Percentiles rank a stretch among this genome's conserved stretches.
Conservation (phyloP, 2,797 vertebrate genomes). For the Lacerta viridis region DNA sequence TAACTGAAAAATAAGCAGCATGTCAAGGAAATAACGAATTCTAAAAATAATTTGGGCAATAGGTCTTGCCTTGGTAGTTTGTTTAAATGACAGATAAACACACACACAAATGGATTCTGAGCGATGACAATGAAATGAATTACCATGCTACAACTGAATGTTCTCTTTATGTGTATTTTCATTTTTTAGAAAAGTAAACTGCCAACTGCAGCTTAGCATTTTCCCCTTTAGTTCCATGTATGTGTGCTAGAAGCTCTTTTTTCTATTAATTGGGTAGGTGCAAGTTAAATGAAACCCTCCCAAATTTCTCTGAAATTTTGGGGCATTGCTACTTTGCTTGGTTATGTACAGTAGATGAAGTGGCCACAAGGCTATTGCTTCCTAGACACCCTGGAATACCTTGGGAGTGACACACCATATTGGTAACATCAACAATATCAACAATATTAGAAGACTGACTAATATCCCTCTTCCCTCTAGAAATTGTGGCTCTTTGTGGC, state of each 20-base stretch:
- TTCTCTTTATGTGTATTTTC: not conserved
- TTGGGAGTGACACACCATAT: too few species aligned
- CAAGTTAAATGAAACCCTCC: too few species aligned
- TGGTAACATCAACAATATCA: too few species aligned
- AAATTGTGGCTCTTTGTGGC: not conserved
- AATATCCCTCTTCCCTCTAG: not conserved
- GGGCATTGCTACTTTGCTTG: too few species aligned
- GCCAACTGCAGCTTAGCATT: not conserved
- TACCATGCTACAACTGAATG: not conserved
- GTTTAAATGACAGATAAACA: rapidly evolving
- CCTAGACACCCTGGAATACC: too few species aligned
- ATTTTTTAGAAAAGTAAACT: not conserved
- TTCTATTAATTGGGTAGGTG: too few species aligned
- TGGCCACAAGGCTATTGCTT: too few species aligned
- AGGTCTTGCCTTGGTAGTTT: slow-evolving; percentile 5
- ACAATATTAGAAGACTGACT: too few species aligned
- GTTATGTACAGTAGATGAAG: too few species aligned
- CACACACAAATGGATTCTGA: not conserved
- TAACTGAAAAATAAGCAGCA: slow-evolving; percentile 31
- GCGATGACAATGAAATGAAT: not conserved
- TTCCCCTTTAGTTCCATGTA: not conserved
- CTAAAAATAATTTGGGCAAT: slow-evolving; percentile 46
- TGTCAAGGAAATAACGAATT: slow-evolving; percentile 18
- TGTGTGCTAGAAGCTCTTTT: not conserved
- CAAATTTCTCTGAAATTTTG: too few species aligned